phyloP scores from a whole-genome alignment of 2,888 invertebrate species.

The Glyphotaelius pellucidus region DNA sequence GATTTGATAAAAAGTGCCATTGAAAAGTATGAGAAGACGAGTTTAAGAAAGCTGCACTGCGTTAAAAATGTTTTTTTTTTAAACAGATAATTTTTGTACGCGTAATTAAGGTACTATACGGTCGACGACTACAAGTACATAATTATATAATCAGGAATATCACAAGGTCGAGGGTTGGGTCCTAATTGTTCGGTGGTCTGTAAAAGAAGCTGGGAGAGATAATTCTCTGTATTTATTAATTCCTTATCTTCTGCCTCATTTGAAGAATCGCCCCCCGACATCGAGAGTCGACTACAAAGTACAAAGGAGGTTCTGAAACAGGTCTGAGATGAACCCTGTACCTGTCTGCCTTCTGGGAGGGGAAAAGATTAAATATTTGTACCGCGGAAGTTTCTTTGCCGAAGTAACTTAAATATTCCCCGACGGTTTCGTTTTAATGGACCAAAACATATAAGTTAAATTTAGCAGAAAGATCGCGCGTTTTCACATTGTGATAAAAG shows the following conservation, averaged over 20 bases:
- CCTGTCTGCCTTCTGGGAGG: neutral
- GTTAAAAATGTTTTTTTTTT: neutral
- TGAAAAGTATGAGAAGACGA: no score
- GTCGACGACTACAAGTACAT: neutral
- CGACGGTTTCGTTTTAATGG: neutral
- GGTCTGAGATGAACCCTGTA: neutral
- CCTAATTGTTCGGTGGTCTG: neutral
- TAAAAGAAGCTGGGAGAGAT: neutral
- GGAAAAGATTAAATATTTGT: neutral
- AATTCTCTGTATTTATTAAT: neutral
- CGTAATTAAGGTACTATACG: neutral
- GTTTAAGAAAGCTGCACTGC: no score
- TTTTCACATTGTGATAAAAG: constrained; percentile 2
- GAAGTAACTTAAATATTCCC: neutral
- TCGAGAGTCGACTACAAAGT: neutral
- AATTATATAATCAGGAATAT: neutral
- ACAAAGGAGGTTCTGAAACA: neutral
- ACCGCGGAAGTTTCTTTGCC: neutral
- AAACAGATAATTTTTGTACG: neutral
- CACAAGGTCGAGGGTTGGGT: neutral
- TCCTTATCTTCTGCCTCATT: neutral
- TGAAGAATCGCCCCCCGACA: neutral
- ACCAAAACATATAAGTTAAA: constrained; percentile 2
- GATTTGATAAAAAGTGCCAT: no score
- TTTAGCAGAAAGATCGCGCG: constrained; percentile 2